Evolutionary conservation across 2,113 vertebrate species (phyloP), one percentile per base, ranked within the genome.

Genomic region (Corythoichthys intestinalis): DNA sequence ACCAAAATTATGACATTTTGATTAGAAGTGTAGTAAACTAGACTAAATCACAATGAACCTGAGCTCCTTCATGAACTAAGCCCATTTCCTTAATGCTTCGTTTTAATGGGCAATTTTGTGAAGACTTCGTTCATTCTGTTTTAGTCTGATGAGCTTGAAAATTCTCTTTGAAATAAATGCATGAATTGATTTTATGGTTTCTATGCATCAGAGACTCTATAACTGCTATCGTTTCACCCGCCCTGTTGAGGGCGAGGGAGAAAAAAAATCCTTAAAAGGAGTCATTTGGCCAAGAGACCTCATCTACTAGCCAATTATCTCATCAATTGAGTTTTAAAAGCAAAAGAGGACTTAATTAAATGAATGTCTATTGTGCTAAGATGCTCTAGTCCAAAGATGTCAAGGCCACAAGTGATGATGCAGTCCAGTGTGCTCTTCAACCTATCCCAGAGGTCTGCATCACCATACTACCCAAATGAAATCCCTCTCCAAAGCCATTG

Each of bases 251-350:
- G n/a, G 11, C 4, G 2, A 3, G n/a, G 38, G 8, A 6, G 15
- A 13, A 17, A 28, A 28, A 28, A 28, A 28, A 78, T 44, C 41
- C 80, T 81, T 74, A 62, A 74, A 73, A 78, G 59, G 64, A 74
- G 73, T 88, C 90, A 92, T 90, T 91, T 62, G 90, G 78, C 74
- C 69, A 28, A 76, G 83, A 83, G 76, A 87, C 77, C 82, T 77
- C 74, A 64, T 84, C 83, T 76, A 86, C 73, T 67, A 81, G 66
- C 72, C 86, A 90, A 90, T 89, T 89, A 90, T 91, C 79, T 85
- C 79, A 89, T 92, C 88, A 91, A 85, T 89, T 88, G 80, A 72
- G 74, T 85, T 87, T 74, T 85, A 72, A 84, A 89, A 85, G 79
- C 70, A 79, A 86, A 75, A 62, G 67, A 86, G 73, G 75, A 80